Evolutionary conservation across 2,797 vertebrate genomes (phyloP), one percentile per base, ranked within the genome.

Genomic region (Pangasius mekongensis): DNA sequence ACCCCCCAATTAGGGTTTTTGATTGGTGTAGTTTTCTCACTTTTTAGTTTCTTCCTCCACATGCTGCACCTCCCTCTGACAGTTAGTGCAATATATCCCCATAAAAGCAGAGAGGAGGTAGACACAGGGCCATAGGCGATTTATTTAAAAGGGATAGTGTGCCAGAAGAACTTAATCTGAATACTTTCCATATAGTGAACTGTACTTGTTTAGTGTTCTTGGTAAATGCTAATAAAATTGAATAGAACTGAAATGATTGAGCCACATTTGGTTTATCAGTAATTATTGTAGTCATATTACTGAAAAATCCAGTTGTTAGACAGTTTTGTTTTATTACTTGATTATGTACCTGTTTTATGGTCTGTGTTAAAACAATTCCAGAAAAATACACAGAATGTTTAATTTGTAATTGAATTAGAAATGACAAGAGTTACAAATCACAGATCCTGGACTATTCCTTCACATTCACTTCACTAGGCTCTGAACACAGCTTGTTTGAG

Each of bases 11-110:
- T 73, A 83, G 43, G 73, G 87, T 30, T 85, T 90, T 58, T 86
- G 86, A 73, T 33, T 77, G 84, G 67, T n/a, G n/a, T 80, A 83
- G n/a, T 77, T 74, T 81, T 89, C 64, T 88, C 87, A 88, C 84
- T 77, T 89, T 76, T 85, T 74, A 67, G 77, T 87, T 80, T 87
- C 71, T 90, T 89, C 80, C 82, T 88, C 84, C 69, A 80, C 86
- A 85, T 56, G 69, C 85, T 80, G 74, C 76, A 84, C 69, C 77
- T 82, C 62, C 78, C 43, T 80, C 52, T 71, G 83, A 78, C 71
- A 78, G 33, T 71, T 54, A 73, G 71, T 69, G 47, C 49, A 89
- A 77, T 83, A 49, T 69, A 84, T 83, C 67, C 58, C 36, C 22
- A 67, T 83, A 76, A 77, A 89, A 86, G 69, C 66, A 56, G 20